A percentile compares a stretch with the other conserved stretches of the same genome.
Evolutionary conservation across 2,888 invertebrate species (phyloP).

Genomic region (Formica aserva): DNA sequence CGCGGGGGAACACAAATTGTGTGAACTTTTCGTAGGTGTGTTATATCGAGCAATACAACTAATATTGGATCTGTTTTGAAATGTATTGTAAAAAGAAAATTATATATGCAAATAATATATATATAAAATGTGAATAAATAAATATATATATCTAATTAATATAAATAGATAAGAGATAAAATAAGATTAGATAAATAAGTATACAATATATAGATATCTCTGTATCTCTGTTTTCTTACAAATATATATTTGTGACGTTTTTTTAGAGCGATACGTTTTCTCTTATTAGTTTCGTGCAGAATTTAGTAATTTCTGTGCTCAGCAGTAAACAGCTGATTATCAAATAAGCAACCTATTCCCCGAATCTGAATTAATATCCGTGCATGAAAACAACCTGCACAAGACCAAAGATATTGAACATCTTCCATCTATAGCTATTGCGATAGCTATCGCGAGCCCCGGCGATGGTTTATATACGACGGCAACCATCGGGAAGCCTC

Average conservation of each 20-base stretch:
- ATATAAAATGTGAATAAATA: not conserved
- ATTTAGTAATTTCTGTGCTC: not conserved
- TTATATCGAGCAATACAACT: not conserved
- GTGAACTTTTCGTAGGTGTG: not conserved
- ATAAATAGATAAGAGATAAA: not conserved
- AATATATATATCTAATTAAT: not conserved
- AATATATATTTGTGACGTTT: not conserved
- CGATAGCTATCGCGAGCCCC: not conserved
- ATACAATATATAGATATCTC: not conserved
- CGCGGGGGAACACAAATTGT: not conserved
- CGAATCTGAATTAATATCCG: not conserved
- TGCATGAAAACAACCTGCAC: not conserved
- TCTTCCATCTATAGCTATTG: constrained; percentile 1
- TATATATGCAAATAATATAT: not conserved
- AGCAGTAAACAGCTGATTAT: not conserved
- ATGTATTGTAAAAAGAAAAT: not conserved
- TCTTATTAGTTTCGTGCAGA: not conserved
- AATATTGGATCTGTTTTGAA: not conserved
- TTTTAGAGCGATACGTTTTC: not conserved
- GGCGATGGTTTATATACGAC: constrained; percentile 19
- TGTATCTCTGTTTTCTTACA: not conserved
- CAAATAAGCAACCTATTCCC: not conserved
- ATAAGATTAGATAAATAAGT: not conserved
- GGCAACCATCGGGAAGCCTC: not conserved
- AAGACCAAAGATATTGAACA: not conserved